Base-by-base conservation (phyloP, 2,113 vertebrate species). In the Tenebrosternarchus preto region DNA sequence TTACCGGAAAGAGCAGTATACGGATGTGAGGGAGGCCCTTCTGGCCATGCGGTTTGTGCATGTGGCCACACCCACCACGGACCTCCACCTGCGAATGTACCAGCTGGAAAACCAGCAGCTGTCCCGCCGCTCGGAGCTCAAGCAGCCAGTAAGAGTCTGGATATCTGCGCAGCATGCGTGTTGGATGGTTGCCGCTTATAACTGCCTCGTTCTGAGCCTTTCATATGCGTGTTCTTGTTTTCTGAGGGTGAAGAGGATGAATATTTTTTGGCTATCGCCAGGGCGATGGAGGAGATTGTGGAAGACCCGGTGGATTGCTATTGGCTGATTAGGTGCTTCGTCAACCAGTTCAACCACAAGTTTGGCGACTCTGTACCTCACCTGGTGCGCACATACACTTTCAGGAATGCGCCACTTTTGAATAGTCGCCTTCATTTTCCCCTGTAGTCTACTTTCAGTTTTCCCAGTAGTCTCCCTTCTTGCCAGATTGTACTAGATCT, bases 241-340 rank as follows among this genome's bases (percentile, higher is more conserved):
- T 31, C 86, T 31, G 85, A 99, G 98, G 93, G 94, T 33, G 89
- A 94, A 1, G 94, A 96, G 76, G 94, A 97, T 83, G 92, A 96
- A 86, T 92, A 95, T 73, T 99, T 99, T 83, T 92, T 98, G 76
- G 93, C 95, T 72, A 93, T 98, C 85, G 94, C 93, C 9, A 93
- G 91, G 87, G 94, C 96, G 36, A 96, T 98, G 96, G 95, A 96
- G 77, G 96, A 99, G 83, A 96, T 99, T 79, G 94, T 95, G 15
- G 96, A 98, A 19, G 95, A 97, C 73, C 91, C 92, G 0, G 86
- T 97, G 0, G 96, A 98, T 86, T 97, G 96, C 83, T 99, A 98
- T 27, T 99, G 97, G 97, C 94, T 98, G 7, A 92, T 94, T 60
- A 97, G 95, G 66, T 94, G 93, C 83, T 99, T 99, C 67, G 90